A percentile compares a stretch with the other conserved stretches of the same genome.
Conservation (phyloP, 2,113 vertebrate genomes). For the Martes martes region DNA sequence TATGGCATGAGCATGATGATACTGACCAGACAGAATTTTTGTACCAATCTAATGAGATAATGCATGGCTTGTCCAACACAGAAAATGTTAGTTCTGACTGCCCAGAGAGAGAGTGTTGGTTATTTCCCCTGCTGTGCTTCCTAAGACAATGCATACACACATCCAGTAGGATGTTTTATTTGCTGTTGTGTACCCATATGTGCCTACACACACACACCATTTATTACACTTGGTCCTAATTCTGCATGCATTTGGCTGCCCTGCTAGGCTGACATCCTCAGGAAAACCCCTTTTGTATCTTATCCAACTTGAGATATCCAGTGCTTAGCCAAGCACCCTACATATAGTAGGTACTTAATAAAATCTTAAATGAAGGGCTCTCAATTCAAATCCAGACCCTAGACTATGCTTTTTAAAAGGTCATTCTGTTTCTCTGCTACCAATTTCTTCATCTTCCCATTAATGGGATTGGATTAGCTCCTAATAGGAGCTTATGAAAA, state of each 20-base stretch:
- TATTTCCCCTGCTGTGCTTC: background rate
- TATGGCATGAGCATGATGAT: background rate
- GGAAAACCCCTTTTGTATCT: background rate
- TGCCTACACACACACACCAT: background rate
- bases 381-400: background rate
- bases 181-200: no score
- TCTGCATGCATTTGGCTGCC: background rate
- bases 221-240: background rate
- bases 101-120: background rate
- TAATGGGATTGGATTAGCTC: background rate
- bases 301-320: background rate
- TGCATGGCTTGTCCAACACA: background rate
- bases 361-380: background rate
- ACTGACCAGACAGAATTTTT: background rate
- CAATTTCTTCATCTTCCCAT: background rate
- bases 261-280: background rate
- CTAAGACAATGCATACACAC: background rate
- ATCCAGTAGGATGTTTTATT: background rate
- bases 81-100: background rate
- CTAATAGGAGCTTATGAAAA: background rate
- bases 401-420: background rate
- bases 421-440: background rate
- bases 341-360: background rate
- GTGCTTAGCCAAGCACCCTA: background rate
- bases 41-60: background rate